phyloP scores from a whole-genome alignment of 2,888 invertebrate genomes.

The Sicus ferrugineus region DNA sequence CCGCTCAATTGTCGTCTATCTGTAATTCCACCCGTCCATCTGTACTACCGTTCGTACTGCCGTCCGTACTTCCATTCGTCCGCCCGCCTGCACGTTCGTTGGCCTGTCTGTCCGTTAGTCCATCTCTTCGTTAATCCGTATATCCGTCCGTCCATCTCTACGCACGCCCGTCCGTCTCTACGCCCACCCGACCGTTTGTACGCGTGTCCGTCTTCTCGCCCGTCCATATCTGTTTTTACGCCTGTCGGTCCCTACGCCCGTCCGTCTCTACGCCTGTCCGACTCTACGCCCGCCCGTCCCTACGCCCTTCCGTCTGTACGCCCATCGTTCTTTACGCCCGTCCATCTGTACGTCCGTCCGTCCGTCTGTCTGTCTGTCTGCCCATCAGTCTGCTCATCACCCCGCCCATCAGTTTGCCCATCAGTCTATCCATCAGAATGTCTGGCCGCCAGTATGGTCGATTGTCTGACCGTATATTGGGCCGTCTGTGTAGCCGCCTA shows the following conservation, averaged over 20 bases:
- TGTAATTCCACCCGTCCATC: no score
- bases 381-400: not conserved
- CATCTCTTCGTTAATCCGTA: no score
- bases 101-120: no score
- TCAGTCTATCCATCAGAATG: no score
- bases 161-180: no score
- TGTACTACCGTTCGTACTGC: no score
- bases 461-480: not conserved
- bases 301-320: not conserved
- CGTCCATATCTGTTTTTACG: not conserved
- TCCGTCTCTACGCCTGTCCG: not conserved
- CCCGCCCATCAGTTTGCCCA: not conserved
- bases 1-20: no score
- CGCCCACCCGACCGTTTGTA: not conserved
- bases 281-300: not conserved
- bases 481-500: no score
- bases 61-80: no score
- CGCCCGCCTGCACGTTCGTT: no score
- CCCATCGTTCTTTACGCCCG: not conserved
- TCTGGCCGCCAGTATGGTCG: not conserved
- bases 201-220: not conserved
- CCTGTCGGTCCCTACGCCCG: not conserved
- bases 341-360: not conserved
- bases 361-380: no score
- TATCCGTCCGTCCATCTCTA: no score